Conservation (phyloP, 2,888 invertebrate genomes). For the Acronicta psi region DNA sequence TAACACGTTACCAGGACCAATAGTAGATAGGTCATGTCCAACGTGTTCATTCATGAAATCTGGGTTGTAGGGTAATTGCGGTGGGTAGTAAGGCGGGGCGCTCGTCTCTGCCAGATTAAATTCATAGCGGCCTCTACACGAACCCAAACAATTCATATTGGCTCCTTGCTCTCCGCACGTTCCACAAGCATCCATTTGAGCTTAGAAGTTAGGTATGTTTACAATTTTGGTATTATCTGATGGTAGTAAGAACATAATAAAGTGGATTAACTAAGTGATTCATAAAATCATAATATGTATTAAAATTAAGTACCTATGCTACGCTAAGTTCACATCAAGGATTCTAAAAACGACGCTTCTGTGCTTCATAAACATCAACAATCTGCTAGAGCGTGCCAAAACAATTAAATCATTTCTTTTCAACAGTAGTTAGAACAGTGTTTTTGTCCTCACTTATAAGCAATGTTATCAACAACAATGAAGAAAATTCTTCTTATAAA, state of each 20-base stretch:
- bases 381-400: conserved; percentile 20
- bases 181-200: conserved; percentile 27
- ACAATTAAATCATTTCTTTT: conserved; percentile 22
- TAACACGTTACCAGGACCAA: conserved; percentile 58
- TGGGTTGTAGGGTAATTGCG: conserved; percentile 82
- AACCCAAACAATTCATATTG: conserved; percentile 80
- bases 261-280: too few species aligned
- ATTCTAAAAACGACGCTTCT: conserved; percentile 3
- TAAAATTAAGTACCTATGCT: too few species aligned
- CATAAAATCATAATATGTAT: background rate
- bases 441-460: conserved; percentile 29
- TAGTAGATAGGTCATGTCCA: conserved; percentile 58
- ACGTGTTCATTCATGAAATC: conserved; percentile 70
- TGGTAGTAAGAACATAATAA: conserved; percentile 1
- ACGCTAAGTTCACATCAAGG: background rate
- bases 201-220: conserved; percentile 8
- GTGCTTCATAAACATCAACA: conserved; percentile 12
- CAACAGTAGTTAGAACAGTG: conserved; percentile 27
- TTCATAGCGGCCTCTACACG: conserved; percentile 66
- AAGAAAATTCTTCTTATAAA: conserved; percentile 61
- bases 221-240: conserved; percentile 9
- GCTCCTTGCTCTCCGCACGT: conserved; percentile 46
- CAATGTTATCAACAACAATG: conserved; percentile 50
- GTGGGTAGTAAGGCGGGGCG: conserved; percentile 74
- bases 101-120: conserved; percentile 70